phyloP scores from a whole-genome alignment of 2,113 vertebrate species.

The Nerophis ophidion region DNA sequence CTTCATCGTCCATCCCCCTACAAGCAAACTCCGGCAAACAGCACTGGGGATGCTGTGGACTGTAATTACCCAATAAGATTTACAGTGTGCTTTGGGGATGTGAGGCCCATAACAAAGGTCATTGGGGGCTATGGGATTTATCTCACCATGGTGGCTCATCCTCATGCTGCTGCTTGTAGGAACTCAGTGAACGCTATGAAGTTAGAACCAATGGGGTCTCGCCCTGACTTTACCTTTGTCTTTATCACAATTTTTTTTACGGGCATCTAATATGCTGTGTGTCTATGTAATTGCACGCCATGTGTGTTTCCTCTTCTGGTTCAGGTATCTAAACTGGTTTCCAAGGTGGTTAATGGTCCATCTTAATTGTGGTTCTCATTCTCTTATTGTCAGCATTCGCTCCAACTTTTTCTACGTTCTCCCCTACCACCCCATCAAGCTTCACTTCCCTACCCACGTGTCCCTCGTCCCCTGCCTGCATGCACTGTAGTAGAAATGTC shows the following conservation, averaged over 20 bases:
- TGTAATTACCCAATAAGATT: slow-evolving; percentile 71
- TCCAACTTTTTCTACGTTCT: slow-evolving; percentile 14
- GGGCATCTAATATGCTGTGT: slow-evolving; percentile 21
- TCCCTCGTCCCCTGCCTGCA: slow-evolving; percentile 24
- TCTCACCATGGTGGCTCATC: slow-evolving; percentile 29
- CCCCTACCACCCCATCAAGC: slow-evolving; percentile 6
- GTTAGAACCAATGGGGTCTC: slow-evolving; percentile 21
- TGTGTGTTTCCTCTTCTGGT: slow-evolving; percentile 35
- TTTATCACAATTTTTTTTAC: slow-evolving; percentile 40
- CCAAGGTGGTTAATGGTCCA: slow-evolving; percentile 58
- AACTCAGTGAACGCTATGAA: slow-evolving; percentile 22
- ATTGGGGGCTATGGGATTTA: slow-evolving; percentile 71
- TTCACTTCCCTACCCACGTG: slow-evolving; percentile 19
- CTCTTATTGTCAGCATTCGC: slow-evolving; percentile 28
- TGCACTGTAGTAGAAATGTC: slow-evolving; percentile 70
- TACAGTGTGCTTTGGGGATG: slow-evolving; percentile 57
- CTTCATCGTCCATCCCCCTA: not conserved
- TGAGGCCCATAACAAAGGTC: slow-evolving; percentile 69
- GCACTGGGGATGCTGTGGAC: slow-evolving; percentile 36
- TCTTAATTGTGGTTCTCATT: slow-evolving; percentile 34
- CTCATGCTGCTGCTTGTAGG: slow-evolving; percentile 22
- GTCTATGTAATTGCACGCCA: slow-evolving; percentile 26
- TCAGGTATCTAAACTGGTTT: slow-evolving; percentile 34
- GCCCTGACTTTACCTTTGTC: slow-evolving; percentile 36
- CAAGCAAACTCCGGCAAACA: slow-evolving; percentile 21